Conservation (phyloP, 2,888 invertebrate genomes). For the Eristalis pertinax region DNA sequence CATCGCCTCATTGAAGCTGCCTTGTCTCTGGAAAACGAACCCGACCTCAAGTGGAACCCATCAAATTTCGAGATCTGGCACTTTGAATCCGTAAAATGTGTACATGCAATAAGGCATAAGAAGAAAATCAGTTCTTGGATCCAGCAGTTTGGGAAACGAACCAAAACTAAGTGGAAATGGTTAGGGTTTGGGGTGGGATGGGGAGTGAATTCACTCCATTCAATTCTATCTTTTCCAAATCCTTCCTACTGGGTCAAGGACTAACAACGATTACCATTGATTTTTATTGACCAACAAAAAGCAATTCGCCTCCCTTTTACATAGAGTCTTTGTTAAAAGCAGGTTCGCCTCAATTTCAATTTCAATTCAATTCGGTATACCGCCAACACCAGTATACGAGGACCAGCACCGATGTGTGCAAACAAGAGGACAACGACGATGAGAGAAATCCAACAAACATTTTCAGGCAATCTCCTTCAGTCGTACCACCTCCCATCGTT, state of each 20-base stretch:
- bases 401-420: neutral
- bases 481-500: neutral
- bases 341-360: conserved; percentile 60
- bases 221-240: conserved; percentile 3
- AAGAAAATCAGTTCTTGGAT: neutral
- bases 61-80: neutral
- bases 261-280: conserved; percentile 23
- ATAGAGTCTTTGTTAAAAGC: conserved; percentile 27
- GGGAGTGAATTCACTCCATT: neutral
- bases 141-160: neutral
- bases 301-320: conserved; percentile 9
- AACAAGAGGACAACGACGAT: neutral
- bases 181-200: neutral
- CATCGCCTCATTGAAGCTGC: neutral
- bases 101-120: neutral
- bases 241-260: conserved; percentile 36
- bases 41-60: neutral
- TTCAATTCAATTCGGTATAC: conserved; percentile 40
- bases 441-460: conserved; percentile 20
- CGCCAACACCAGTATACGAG: conserved; percentile 30
- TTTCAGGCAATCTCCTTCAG: neutral
- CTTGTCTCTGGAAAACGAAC: neutral
- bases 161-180: neutral
- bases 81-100: neutral
- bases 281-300: conserved; percentile 42